Conservation (phyloP, 2,888 invertebrate species). For the Athalia rosae region DNA sequence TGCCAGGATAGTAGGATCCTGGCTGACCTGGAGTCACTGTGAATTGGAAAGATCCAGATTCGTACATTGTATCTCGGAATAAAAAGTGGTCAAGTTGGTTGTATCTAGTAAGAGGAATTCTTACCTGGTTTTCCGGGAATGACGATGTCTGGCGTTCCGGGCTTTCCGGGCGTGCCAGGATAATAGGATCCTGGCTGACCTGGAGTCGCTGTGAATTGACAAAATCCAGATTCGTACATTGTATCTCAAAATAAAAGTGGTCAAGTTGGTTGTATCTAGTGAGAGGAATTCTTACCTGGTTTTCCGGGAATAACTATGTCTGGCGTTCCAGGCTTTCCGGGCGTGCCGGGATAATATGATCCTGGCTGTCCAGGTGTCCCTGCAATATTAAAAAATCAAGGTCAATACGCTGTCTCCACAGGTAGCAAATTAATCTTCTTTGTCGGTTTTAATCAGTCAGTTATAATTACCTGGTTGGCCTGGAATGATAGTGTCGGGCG, state of each 20-base stretch:
- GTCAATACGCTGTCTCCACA: too few relatives aligned
- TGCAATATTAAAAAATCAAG: too few relatives aligned
- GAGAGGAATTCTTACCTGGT: conserved; percentile 54
- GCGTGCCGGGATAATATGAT: conserved; percentile 71
- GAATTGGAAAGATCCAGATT: too few relatives aligned
- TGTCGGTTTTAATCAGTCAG: background rate
- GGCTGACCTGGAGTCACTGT: too few relatives aligned
- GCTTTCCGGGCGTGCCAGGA: conserved; percentile 64
- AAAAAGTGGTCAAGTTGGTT: too few relatives aligned
- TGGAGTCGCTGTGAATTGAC: conserved; percentile 49
- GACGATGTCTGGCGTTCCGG: conserved; percentile 63
- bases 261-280: background rate
- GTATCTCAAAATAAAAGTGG: background rate
- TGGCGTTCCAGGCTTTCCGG: conserved; percentile 65
- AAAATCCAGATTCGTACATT: conserved; percentile 59
- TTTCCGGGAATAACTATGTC: conserved; percentile 49
- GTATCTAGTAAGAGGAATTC: too few relatives aligned
- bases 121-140: conserved; percentile 53
- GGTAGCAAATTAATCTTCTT: background rate
- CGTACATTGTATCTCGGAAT: too few relatives aligned
- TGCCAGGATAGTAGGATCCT: too few relatives aligned
- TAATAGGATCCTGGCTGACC: background rate
- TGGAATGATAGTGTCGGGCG: conserved; percentile 49
- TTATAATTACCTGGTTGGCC: conserved; percentile 44
- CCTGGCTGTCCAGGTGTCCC: conserved; percentile 68